Evolutionary conservation across 2,888 invertebrate species (phyloP), one percentile per base, ranked within the genome.

Genomic region (Drosophila lutescens): DNA sequence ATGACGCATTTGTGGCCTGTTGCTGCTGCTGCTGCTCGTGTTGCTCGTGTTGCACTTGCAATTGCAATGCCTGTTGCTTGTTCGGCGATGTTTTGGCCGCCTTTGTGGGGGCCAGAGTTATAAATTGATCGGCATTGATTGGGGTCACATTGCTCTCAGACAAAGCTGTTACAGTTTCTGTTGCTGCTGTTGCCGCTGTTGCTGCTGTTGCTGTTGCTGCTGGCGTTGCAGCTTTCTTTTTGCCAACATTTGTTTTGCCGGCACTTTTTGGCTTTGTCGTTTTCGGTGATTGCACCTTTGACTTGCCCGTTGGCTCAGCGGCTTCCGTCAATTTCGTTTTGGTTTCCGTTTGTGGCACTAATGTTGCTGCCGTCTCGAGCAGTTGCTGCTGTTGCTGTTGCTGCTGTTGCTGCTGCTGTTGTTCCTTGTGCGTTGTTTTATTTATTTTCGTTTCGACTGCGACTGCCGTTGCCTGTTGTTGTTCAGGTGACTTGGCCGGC

Each of bases 401-500:
- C 23, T 26, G 73, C 50, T 67, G 80, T 66, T 75, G 73, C 67
- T 57, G 77, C 65, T 79, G 67, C 34, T 65, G 73, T 65, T 76
- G 72, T 74, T 80, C 83, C 78, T 77, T 84, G 74, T 76, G 81
- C 72, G 80, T 78, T 63, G 59, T 77, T 76, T 78, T 82, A 76
- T 84, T 79, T 81, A 69, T 78, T 78, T 68, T 78, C 56, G 76
- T 67, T 69, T 36, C 68, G 73, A 80, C 78, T 80, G 49, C 55
- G 62, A 63, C 50, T 80, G 76, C 73, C 74, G 80, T 74, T 71
- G 90, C 80, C 76, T 80, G 67, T 79, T 74, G 66, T 77, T 78
- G 79, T 90, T 90, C 92, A 90, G 91, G 90, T 92, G 90, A 91
- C 92, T 91, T 93, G 92, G 88, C 90, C 77, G 56, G 65, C 69